Conservation (phyloP, 1,140 invertebrate genomes). For the Psix sp. region DNA sequence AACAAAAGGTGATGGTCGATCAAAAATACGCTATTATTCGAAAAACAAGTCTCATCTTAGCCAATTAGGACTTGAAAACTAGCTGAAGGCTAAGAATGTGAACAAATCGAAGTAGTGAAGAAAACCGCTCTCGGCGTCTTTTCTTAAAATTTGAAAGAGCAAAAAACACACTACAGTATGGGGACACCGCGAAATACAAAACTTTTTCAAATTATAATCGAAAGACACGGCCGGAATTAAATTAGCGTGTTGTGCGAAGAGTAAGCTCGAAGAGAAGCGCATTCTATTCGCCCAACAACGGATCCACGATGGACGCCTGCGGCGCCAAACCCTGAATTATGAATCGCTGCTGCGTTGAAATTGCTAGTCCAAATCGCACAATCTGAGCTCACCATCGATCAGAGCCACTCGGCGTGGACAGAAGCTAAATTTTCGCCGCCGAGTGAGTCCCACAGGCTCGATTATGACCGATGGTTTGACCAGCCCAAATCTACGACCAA, state of each 20-base stretch:
- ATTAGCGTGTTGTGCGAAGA: slow-evolving; percentile 38
- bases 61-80: slow-evolving; percentile 64
- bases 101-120: slow-evolving; percentile 40
- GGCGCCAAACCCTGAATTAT: slow-evolving; percentile 60
- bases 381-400: slow-evolving; percentile 52
- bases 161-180: slow-evolving; percentile 11
- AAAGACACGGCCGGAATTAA: slow-evolving; percentile 44
- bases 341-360: slow-evolving; percentile 45
- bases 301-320: slow-evolving; percentile 31
- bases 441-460: slow-evolving; percentile 12
- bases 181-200: slow-evolving; percentile 35
- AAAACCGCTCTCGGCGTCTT: slow-evolving; percentile 26
- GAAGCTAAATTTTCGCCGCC: slow-evolving; percentile 48
- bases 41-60: slow-evolving; percentile 24
- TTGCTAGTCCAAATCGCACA: slow-evolving; percentile 51
- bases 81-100: slow-evolving; percentile 35
- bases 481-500: not conserved
- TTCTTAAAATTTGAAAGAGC: slow-evolving; percentile 21
- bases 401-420: slow-evolving; percentile 37
- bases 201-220: slow-evolving; percentile 40
- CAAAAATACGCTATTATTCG: slow-evolving; percentile 36
- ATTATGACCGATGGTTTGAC: slow-evolving; percentile 9
- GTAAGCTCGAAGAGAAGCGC: slow-evolving; percentile 9
- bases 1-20: slow-evolving; percentile 41
- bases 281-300: slow-evolving; percentile 50